A percentile compares a stretch with the other conserved stretches of the same genome.
Conservation (phyloP, 2,113 vertebrate species). For the Platanista minor region DNA sequence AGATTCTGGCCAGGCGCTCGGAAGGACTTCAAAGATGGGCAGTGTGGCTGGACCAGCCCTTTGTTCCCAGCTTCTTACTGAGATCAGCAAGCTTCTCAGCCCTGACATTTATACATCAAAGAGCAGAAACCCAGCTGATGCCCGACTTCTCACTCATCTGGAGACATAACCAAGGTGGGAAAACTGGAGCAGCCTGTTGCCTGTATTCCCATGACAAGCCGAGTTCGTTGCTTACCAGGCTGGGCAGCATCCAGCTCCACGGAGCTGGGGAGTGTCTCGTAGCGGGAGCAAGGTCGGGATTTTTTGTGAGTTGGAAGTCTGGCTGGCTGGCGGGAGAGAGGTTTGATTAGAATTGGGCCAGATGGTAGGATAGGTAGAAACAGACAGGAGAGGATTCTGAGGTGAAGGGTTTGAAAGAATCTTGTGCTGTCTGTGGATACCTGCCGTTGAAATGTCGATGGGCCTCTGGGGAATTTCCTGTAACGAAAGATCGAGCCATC, state of each 20-base stretch:
- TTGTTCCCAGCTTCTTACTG: not conserved
- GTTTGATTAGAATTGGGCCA: not conserved
- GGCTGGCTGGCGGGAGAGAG: not conserved
- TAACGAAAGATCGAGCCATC: not conserved
- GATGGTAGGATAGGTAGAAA: not conserved
- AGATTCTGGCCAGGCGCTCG: rapidly evolving
- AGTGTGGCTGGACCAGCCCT: rapidly evolving
- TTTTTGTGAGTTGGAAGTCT: not conserved
- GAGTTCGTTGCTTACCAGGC: too few species aligned
- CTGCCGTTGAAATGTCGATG: not conserved
- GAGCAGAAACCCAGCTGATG: not conserved
- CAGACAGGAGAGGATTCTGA: not conserved
- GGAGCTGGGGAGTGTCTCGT: not conserved
- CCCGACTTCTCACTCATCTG: rapidly evolving
- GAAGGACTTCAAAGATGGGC: rapidly evolving
- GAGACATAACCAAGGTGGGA: not conserved
- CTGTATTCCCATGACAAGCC: rapidly evolving
- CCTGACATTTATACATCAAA: not conserved
- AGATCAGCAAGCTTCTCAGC: not conserved
- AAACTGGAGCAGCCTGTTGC: rapidly evolving
- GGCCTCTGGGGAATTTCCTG: not conserved
- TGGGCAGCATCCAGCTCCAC: rapidly evolving
- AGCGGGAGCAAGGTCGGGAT: rapidly evolving
- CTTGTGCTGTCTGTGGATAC: not conserved
- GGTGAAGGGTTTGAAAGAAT: not conserved